Conservation (phyloP, 2,113 vertebrate species). For the Oncorhynchus gorbuscha region DNA sequence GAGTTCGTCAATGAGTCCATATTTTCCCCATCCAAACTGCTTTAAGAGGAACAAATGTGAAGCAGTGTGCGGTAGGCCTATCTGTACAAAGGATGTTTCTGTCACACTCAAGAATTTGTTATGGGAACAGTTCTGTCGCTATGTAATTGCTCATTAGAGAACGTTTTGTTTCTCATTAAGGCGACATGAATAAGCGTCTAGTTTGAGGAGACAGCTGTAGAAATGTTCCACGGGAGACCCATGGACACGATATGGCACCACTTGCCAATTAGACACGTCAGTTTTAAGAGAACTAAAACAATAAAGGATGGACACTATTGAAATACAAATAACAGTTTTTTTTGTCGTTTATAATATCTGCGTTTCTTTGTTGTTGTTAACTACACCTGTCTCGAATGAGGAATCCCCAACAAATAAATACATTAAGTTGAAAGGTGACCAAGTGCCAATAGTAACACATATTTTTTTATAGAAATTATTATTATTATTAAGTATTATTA, state of each 20-base stretch:
- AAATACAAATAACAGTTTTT: slow-evolving; percentile 9
- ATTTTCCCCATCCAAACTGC: slow-evolving; percentile 18
- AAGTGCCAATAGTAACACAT: too few relatives aligned
- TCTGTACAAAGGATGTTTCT: slow-evolving; percentile 90
- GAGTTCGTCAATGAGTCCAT: not conserved
- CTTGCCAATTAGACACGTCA: slow-evolving; percentile 82
- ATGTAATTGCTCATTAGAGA: slow-evolving; percentile 97
- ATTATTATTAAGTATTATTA: too few relatives aligned
- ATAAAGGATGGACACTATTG: slow-evolving; percentile 26
- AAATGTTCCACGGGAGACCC: slow-evolving; percentile 90
- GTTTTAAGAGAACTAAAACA: slow-evolving; percentile 29
- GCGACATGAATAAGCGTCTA: slow-evolving; percentile 93
- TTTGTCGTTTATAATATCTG: not conserved
- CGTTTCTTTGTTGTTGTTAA: not conserved
- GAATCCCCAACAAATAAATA: too few relatives aligned
- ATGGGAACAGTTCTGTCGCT: slow-evolving; percentile 91
- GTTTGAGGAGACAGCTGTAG: slow-evolving; percentile 91
- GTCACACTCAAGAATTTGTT: slow-evolving; percentile 92
- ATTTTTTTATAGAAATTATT: too few relatives aligned
- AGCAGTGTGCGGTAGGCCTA: slow-evolving; percentile 81
- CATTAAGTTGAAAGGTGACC: too few relatives aligned
- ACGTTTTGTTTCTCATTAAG: slow-evolving; percentile 97
- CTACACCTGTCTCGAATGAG: not conserved
- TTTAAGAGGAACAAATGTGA: slow-evolving; percentile 62
- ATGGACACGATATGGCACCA: slow-evolving; percentile 80